Evolutionary conservation across 2,888 invertebrate species (phyloP).

Genomic region (Crossocerus cetratus): DNA sequence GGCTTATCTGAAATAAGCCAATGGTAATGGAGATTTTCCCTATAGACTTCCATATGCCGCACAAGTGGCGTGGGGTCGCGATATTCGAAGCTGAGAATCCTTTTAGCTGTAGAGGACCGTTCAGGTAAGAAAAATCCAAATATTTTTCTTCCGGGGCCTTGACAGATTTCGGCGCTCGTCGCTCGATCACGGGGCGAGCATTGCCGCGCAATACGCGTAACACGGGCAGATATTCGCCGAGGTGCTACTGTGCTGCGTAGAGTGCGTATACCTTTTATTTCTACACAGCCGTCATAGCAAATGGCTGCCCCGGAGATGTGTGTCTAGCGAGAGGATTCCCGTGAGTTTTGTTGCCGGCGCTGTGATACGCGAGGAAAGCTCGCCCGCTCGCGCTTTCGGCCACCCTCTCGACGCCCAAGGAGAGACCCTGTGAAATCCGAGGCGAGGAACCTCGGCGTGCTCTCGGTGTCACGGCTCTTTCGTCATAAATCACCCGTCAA

Average conservation of each 20-base stretch:
- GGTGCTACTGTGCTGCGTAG: slow-evolving; percentile 65
- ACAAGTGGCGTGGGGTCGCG: slow-evolving; percentile 83
- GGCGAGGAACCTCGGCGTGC: slow-evolving; percentile 35
- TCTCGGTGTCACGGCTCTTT: slow-evolving; percentile 42
- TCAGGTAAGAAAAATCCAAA: slow-evolving; percentile 81
- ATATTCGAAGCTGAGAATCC: slow-evolving; percentile 81
- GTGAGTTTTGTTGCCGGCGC: slow-evolving; percentile 44
- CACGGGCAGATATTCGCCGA: slow-evolving; percentile 53
- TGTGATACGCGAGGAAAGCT: slow-evolving; percentile 25
- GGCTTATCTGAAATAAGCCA: slow-evolving; percentile 81
- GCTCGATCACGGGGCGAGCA: slow-evolving; percentile 34
- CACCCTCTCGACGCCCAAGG: too few species aligned
- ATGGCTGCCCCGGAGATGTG: slow-evolving; percentile 69
- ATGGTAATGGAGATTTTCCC: slow-evolving; percentile 76
- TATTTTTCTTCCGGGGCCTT: slow-evolving; percentile 78
- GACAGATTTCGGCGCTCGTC: slow-evolving; percentile 75
- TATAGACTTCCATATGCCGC: slow-evolving; percentile 80
- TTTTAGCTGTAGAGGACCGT: slow-evolving; percentile 79
- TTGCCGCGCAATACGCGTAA: slow-evolving; percentile 50
- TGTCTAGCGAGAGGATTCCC: slow-evolving; percentile 51
- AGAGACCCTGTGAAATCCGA: slow-evolving; percentile 19
- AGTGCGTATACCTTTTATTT: slow-evolving; percentile 69
- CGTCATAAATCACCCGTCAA: slow-evolving; percentile 54
- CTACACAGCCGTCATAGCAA: slow-evolving; percentile 71
- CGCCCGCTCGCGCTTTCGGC: slow-evolving; percentile 31